A percentile compares a stretch with the other conserved stretches of the same genome.
These are phyloP conservation scores for Nasua narica DNA, from an alignment of 2,797 vertebrate species.

Conservation along the genomic window DNA sequence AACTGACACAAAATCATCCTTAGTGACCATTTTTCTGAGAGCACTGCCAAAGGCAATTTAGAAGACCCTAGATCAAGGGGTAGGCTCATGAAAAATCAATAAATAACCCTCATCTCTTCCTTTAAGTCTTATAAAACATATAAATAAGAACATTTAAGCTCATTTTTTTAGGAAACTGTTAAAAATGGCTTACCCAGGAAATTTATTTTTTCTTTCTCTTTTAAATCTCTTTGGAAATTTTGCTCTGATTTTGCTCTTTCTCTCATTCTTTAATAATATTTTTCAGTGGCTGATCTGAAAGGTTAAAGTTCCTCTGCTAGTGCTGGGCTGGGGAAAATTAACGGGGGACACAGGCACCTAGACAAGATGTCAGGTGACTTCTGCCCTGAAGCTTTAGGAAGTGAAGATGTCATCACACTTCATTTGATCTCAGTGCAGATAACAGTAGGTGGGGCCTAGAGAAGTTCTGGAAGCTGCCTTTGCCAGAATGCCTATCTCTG, in stretches of 20 bases:
- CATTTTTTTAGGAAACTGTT: neutral
- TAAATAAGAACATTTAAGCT: neutral
- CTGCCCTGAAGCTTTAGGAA: neutral
- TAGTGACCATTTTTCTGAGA: neutral
- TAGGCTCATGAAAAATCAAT: neutral
- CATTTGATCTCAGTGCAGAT: neutral
- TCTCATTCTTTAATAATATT: neutral
- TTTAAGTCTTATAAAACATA: neutral
- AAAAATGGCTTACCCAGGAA: neutral
- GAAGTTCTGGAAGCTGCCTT: neutral
- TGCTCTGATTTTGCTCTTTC: slow-evolving; percentile 6
- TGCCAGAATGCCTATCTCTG: neutral
- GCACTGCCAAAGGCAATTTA: neutral
- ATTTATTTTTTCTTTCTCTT: neutral
- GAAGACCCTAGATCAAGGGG: neutral
- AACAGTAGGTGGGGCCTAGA: neutral
- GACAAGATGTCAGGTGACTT: neutral
- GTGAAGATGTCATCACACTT: neutral
- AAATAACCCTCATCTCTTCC: neutral
- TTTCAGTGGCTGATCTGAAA: neutral
- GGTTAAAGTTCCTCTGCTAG: neutral
- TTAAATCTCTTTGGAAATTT: neutral
- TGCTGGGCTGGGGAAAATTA: neutral
- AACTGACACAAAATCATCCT: neutral
- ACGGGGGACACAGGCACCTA: neutral